Conservation (phyloP, 2,113 vertebrate genomes). For the Cinclus cinclus region DNA sequence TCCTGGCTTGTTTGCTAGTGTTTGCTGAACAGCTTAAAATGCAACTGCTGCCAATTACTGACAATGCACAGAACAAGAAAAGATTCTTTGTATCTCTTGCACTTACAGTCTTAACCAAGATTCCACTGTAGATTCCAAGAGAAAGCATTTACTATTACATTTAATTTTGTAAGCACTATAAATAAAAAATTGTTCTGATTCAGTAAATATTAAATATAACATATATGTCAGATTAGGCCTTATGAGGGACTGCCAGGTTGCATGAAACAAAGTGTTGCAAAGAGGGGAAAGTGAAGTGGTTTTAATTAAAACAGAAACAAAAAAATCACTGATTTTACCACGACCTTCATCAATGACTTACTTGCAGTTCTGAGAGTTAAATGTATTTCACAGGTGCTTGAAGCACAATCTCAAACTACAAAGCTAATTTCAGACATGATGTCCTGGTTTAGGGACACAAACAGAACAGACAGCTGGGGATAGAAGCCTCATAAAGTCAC, state of each 20-base stretch:
- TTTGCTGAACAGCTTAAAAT: background rate
- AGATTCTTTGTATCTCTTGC: background rate
- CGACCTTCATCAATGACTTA: rapidly evolving
- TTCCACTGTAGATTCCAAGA: background rate
- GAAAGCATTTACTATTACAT: background rate
- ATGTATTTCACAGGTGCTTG: background rate
- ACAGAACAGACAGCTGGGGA: too few species aligned
- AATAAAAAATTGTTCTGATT: background rate
- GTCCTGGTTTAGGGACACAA: background rate
- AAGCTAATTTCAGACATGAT: background rate
- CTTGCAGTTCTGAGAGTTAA: background rate
- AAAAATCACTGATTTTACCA: background rate
- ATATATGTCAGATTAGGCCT: background rate
- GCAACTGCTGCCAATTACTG: background rate
- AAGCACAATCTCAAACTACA: background rate
- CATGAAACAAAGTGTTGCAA: background rate
- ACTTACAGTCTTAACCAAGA: background rate
- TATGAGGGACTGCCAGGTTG: background rate
- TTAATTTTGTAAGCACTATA: background rate
- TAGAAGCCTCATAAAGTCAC: too few species aligned
- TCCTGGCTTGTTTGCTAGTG: background rate
- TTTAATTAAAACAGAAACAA: background rate
- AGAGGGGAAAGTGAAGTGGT: background rate
- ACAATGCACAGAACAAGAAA: background rate
- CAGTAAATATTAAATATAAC: background rate